These are phyloP conservation scores for Drosophila anceps DNA, from an alignment of 2,888 invertebrate genomes.

Conservation along the genomic window DNA sequence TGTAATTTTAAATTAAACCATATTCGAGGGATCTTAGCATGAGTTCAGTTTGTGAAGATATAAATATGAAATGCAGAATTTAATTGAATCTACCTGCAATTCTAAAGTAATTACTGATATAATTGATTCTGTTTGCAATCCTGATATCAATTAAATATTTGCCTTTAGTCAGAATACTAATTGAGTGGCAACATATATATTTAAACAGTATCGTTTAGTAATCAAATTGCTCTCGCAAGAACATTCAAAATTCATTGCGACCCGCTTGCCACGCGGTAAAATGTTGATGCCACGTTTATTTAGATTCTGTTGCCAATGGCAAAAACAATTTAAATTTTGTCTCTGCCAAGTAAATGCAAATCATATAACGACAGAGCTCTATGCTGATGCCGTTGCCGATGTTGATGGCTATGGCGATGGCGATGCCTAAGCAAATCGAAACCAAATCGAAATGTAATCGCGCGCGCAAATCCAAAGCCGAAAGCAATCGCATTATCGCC, in stretches of 20 bases:
- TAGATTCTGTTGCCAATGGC: constrained; percentile 69
- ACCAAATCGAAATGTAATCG: constrained; percentile 81
- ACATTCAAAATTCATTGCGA: constrained; percentile 39
- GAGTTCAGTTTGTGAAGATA: no score
- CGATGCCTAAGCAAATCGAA: constrained; percentile 67
- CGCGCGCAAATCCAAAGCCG: constrained; percentile 74
- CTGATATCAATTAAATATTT: neutral
- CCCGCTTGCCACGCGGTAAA: constrained; percentile 23
- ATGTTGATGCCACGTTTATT: constrained; percentile 57
- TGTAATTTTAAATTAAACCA: neutral
- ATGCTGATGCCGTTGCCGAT: constrained; percentile 45
- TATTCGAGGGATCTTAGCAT: neutral
- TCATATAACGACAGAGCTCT: constrained; percentile 38
- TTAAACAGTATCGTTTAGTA: neutral
- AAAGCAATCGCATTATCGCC: constrained; percentile 80
- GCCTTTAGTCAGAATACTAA: neutral
- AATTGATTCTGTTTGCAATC: neutral
- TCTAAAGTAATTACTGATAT: neutral
- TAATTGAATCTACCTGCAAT: neutral
- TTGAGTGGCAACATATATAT: neutral
- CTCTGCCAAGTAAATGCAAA: constrained; percentile 47
- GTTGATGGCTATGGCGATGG: constrained; percentile 20
- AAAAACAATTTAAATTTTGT: constrained; percentile 78
- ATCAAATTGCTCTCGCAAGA: constrained; percentile 3
- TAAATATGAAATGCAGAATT: neutral